Percentiles rank a stretch among this genome's conserved stretches.
These are phyloP conservation scores for Noctua fimbriata DNA, from an alignment of 2,888 invertebrate genomes.

Conservation along the genomic window DNA sequence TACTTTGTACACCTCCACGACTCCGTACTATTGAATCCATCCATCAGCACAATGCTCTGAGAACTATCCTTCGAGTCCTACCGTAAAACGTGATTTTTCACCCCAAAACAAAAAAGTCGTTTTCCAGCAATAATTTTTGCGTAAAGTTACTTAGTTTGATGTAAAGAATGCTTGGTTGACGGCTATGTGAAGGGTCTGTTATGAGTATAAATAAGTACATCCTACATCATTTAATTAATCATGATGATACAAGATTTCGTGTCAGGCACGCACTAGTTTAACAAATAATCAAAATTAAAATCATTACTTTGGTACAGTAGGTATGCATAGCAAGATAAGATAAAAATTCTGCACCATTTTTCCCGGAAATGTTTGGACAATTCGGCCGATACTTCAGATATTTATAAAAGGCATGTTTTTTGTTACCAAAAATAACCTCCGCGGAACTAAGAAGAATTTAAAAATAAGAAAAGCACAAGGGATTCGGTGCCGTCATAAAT, in stretches of 20 bases:
- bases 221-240: neutral
- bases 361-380: conserved; percentile 25
- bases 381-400: conserved; percentile 26
- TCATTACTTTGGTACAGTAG: neutral
- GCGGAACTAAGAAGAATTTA: conserved; percentile 57
- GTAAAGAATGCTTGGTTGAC: too few relatives aligned
- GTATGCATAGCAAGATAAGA: neutral
- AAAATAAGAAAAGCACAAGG: conserved; percentile 61
- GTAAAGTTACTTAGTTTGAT: too few relatives aligned
- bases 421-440: conserved; percentile 60
- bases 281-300: conserved; percentile 1
- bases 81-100: too few relatives aligned
- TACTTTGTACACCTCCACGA: too few relatives aligned
- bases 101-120: too few relatives aligned
- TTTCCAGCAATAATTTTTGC: too few relatives aligned
- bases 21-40: too few relatives aligned
- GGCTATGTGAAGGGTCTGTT: too few relatives aligned
- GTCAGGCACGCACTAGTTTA: neutral
- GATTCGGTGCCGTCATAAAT: conserved; percentile 62
- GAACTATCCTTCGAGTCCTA: too few relatives aligned
- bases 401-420: conserved; percentile 44
- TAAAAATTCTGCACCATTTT: conserved; percentile 22
- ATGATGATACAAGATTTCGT: neutral
- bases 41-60: too few relatives aligned
- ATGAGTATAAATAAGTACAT: neutral